phyloP scores from a whole-genome alignment of 2,113 vertebrate genomes.

The Tragelaphus buxtoni region DNA sequence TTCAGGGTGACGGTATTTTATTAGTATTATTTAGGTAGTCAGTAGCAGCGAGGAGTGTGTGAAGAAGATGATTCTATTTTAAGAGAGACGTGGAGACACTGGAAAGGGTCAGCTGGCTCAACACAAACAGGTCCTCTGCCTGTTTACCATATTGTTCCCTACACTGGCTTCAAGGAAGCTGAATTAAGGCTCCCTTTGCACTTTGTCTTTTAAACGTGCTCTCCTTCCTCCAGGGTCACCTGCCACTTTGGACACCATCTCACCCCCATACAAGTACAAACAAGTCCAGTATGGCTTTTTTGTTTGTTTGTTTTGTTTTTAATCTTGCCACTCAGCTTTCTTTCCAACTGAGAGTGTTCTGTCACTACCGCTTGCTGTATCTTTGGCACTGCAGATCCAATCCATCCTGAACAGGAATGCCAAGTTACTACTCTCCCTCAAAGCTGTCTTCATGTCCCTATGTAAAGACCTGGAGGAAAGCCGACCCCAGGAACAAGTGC shows the following conservation, averaged over 20 bases:
- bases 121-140: not conserved
- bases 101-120: not conserved
- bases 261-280: not conserved
- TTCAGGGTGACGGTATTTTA: not conserved
- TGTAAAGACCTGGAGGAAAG: not conserved
- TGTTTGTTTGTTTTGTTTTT: not conserved
- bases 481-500: not conserved
- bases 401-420: not conserved
- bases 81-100: not conserved
- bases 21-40: not conserved
- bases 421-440: not conserved
- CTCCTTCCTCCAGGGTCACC: not conserved
- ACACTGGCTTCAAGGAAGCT: not conserved
- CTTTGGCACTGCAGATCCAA: not conserved
- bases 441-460: not conserved
- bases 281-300: not conserved
- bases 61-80: not conserved
- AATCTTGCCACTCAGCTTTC: not conserved
- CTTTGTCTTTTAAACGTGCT: not conserved
- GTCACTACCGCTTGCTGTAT: not conserved
- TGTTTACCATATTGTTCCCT: not conserved
- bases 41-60: not conserved
- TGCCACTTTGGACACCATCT: not conserved
- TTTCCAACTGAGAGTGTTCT: not conserved
- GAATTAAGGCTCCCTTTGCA: not conserved